These are phyloP conservation scores for Cercocebus atys DNA, from an alignment of 2,113 vertebrate species.

Conservation along the genomic window DNA sequence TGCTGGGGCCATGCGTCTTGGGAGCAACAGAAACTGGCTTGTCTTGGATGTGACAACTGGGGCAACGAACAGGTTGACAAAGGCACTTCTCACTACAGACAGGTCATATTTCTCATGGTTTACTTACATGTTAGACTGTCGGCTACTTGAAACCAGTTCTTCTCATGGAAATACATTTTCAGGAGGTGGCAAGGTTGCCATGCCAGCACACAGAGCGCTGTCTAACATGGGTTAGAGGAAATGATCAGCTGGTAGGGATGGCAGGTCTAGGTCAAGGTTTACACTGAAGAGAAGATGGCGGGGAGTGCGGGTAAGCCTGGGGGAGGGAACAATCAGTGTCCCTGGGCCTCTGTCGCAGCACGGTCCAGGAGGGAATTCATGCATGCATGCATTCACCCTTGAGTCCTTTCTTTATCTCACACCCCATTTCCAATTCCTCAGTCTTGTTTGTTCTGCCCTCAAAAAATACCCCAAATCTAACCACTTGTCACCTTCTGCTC, in stretches of 20 bases:
- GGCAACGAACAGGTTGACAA: neutral
- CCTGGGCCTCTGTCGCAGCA: neutral
- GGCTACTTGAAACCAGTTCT: neutral
- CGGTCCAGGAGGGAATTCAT: neutral
- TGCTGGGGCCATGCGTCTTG: neutral
- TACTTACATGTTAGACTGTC: slow-evolving; percentile 12
- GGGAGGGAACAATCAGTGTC: neutral
- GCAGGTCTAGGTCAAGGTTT: neutral
- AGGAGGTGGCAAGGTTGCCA: neutral
- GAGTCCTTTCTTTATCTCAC: neutral
- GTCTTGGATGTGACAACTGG: neutral
- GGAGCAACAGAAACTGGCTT: neutral
- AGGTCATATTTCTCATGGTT: neutral
- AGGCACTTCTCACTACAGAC: neutral
- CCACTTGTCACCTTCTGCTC: neutral
- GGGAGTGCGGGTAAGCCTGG: neutral
- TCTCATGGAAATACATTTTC: neutral
- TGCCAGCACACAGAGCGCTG: neutral
- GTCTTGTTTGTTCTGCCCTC: neutral
- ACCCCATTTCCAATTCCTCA: neutral
- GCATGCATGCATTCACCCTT: neutral
- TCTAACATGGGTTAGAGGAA: neutral
- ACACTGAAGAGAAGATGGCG: neutral
- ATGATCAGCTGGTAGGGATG: neutral
- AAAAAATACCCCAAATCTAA: neutral